Percentiles rank a stretch among this genome's conserved stretches.
Evolutionary conservation across 2,888 invertebrate species (phyloP).

Genomic region (Drosophila limbata): DNA sequence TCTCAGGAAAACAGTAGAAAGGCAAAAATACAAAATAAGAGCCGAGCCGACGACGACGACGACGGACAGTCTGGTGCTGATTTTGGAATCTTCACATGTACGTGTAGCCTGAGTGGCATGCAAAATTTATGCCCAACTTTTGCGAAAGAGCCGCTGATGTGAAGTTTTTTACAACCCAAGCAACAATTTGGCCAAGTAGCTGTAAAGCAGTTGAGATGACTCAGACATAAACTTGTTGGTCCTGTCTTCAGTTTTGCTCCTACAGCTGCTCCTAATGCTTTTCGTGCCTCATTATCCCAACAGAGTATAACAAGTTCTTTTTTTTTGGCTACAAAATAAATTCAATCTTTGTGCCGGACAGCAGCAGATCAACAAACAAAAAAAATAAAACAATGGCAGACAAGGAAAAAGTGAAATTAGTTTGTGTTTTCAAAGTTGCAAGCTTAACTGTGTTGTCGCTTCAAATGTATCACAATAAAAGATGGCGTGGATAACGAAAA

Average conservation of each 20-base stretch:
- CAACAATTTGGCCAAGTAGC: slow-evolving; percentile 77
- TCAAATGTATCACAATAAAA: background rate
- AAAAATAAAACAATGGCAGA: background rate
- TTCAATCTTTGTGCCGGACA: slow-evolving; percentile 26
- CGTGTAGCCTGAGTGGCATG: slow-evolving; percentile 47
- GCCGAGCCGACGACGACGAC: slow-evolving; percentile 1
- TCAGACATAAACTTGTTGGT: slow-evolving; percentile 41
- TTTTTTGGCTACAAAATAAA: slow-evolving; percentile 29
- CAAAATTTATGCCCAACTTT: slow-evolving; percentile 60
- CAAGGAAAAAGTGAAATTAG: slow-evolving; percentile 57
- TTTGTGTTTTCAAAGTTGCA: slow-evolving; percentile 52
- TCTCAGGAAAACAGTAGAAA: slow-evolving; percentile 14
- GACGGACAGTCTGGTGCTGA: slow-evolving; percentile 7
- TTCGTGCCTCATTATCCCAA: slow-evolving; percentile 74
- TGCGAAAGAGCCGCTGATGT: slow-evolving; percentile 23
- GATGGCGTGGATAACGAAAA: background rate
- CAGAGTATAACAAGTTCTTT: slow-evolving; percentile 60
- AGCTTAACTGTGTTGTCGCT: slow-evolving; percentile 16
- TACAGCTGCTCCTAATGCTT: slow-evolving; percentile 25
- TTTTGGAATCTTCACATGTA: slow-evolving; percentile 32
- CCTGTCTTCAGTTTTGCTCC: background rate
- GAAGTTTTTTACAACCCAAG: slow-evolving; percentile 63
- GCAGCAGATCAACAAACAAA: background rate
- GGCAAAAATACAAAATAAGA: slow-evolving; percentile 1
- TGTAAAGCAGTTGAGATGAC: slow-evolving; percentile 53